These are phyloP conservation scores for Mustela lutreola DNA, from an alignment of 2,113 vertebrate genomes.

Conservation along the genomic window DNA sequence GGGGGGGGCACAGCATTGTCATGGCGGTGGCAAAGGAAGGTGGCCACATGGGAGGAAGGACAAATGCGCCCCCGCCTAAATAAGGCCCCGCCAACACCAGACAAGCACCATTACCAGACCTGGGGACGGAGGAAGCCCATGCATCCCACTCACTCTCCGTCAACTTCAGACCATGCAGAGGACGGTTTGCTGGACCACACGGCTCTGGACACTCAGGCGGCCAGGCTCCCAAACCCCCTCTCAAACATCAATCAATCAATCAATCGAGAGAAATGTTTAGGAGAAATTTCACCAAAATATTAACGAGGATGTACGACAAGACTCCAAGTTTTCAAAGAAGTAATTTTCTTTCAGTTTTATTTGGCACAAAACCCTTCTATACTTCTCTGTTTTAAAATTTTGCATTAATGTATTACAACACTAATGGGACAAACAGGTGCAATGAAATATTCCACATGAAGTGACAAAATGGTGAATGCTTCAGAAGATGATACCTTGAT, in stretches of 20 bases:
- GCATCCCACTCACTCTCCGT: accelerated
- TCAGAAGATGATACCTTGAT: background rate
- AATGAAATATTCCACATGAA: background rate
- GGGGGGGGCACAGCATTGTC: constrained; percentile 19
- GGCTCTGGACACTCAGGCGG: accelerated
- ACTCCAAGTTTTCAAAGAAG: background rate
- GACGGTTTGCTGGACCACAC: accelerated
- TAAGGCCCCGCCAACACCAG: accelerated
- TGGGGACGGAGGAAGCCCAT: accelerated
- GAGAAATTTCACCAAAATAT: background rate
- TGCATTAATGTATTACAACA: background rate
- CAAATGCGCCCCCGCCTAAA: background rate
- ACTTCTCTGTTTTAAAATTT: background rate
- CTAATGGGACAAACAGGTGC: background rate
- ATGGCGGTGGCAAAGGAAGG: constrained; percentile 24
- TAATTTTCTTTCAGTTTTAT: background rate
- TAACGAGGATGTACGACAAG: background rate
- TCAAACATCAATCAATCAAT: background rate
- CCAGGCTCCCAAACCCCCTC: background rate
- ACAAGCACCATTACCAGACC: accelerated
- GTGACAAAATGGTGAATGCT: too few relatives aligned
- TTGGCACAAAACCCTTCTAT: background rate
- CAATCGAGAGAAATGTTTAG: background rate
- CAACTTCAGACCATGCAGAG: accelerated
- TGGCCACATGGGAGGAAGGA: constrained; percentile 3